Evolutionary conservation across 2,113 vertebrate genomes (phyloP).

Genomic region (Ondatra zibethicus): DNA sequence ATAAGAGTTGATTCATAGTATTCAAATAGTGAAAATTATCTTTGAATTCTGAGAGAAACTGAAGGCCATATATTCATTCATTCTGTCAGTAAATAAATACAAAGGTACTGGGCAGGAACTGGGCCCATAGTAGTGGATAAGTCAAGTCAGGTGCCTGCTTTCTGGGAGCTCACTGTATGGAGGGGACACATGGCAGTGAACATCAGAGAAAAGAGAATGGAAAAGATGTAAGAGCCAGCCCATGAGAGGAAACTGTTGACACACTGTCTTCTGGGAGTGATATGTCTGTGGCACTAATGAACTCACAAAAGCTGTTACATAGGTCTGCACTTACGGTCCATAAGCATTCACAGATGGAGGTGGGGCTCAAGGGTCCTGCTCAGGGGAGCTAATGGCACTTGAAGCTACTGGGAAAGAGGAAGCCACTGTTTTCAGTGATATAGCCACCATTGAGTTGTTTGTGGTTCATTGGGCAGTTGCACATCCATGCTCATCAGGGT

Average conservation of each 20-base stretch:
- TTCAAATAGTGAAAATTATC: not conserved
- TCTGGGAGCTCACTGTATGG: not conserved
- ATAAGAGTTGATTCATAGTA: not conserved
- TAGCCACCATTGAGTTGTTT: not conserved
- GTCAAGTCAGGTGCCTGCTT: not conserved
- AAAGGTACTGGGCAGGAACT: too few relatives aligned
- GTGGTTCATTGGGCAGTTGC: not conserved
- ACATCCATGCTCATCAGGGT: not conserved
- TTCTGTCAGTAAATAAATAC: not conserved
- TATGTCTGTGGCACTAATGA: not conserved
- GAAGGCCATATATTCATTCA: not conserved
- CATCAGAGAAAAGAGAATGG: not conserved
- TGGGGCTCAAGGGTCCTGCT: too few relatives aligned
- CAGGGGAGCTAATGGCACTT: not conserved
- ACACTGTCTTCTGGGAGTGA: not conserved
- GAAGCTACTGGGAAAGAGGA: not conserved
- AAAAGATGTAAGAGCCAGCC: not conserved
- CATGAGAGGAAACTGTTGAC: not conserved
- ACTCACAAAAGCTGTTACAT: not conserved
- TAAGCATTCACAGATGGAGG: not conserved
- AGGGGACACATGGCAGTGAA: not conserved
- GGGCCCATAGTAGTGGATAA: not conserved
- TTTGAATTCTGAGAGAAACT: conserved; percentile 10
- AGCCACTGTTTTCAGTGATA: not conserved
- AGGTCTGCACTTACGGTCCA: not conserved